A percentile compares a stretch with the other conserved stretches of the same genome.
Conservation (phyloP, 53 echinoderm and acorn worm genomes). For the Pentamera pediparva region DNA sequence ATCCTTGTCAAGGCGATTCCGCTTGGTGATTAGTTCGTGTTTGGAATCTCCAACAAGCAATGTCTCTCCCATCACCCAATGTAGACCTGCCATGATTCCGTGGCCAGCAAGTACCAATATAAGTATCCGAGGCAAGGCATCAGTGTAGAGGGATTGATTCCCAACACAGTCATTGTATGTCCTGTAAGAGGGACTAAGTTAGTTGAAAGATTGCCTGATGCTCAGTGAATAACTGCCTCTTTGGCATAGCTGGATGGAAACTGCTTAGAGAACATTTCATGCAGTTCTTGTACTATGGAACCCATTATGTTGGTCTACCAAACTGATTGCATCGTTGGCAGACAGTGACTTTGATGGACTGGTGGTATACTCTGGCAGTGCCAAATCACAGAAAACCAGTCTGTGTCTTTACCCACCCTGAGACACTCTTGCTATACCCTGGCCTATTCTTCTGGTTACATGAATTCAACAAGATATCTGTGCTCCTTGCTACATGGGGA, state of each 20-base stretch:
- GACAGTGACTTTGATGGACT: not conserved
- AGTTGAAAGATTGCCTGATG: not conserved
- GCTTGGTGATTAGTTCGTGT: not conserved
- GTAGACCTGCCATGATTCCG: not conserved
- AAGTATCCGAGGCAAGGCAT: not conserved
- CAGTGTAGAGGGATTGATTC: not conserved
- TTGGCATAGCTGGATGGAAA: not conserved
- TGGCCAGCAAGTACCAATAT: not conserved
- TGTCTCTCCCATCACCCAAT: constrained; percentile 11
- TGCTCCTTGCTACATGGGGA: not conserved
- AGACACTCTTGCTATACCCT: not conserved
- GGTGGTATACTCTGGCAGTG: not conserved
- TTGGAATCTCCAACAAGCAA: not conserved
- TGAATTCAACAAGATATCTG: not conserved
- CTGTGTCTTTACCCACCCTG: not conserved
- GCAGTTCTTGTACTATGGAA: not conserved
- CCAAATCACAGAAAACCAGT: no score
- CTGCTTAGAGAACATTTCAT: not conserved
- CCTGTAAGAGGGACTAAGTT: not conserved
- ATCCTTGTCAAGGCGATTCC: no score
- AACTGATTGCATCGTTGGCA: not conserved
- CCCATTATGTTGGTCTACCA: not conserved
- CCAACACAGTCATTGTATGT: not conserved
- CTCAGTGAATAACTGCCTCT: not conserved
- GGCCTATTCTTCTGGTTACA: not conserved